These are phyloP conservation scores for Oriolus oriolus DNA, from an alignment of 2,113 vertebrate genomes.

Conservation along the genomic window DNA sequence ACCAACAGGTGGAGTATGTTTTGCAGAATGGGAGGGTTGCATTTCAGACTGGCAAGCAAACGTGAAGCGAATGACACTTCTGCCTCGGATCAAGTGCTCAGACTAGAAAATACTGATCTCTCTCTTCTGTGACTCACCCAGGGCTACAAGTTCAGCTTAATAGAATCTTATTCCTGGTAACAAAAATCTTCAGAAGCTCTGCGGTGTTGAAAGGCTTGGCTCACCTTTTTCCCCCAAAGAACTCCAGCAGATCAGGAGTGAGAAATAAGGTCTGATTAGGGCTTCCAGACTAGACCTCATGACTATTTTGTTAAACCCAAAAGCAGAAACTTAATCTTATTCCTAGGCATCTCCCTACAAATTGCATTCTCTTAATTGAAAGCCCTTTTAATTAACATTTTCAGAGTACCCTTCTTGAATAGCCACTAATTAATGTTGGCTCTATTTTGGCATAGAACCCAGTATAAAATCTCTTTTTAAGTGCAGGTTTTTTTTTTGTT, in stretches of 20 bases:
- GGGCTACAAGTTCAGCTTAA: background rate
- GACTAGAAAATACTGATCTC: background rate
- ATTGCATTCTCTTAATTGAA: background rate
- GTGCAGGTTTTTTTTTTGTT: background rate
- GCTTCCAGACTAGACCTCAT: background rate
- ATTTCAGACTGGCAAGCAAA: background rate
- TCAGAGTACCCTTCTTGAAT: background rate
- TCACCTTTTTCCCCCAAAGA: background rate
- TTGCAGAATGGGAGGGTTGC: background rate
- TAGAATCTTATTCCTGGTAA: background rate
- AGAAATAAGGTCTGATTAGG: background rate
- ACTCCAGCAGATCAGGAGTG: background rate
- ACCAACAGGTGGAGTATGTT: background rate
- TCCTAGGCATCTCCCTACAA: background rate
- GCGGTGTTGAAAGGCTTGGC: background rate
- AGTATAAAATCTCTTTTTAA: background rate
- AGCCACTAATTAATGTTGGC: background rate
- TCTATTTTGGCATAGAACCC: background rate
- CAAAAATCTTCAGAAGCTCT: background rate
- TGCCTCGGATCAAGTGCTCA: background rate
- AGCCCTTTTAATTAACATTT: constrained; percentile 1
- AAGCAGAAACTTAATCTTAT: background rate
- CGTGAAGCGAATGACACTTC: accelerated
- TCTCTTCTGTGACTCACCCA: background rate
- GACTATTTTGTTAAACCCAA: background rate